Base-by-base conservation (phyloP, 2,113 vertebrate species). In the Noturus placidus region DNA sequence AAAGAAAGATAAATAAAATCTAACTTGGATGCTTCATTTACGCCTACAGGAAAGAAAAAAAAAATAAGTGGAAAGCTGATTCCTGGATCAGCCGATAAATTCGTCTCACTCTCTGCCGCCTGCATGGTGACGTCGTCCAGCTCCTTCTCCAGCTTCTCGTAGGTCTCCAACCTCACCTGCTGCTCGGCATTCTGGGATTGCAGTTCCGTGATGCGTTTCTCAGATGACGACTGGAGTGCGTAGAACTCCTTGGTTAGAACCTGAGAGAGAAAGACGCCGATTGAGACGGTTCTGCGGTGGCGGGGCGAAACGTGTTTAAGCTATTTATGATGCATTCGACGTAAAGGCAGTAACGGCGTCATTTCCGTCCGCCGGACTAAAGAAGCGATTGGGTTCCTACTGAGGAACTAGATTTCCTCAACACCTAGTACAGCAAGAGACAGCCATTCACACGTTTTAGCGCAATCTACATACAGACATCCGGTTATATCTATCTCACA, bases 191-290 rank as follows among this genome's bases (percentile, higher is more conserved):
- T 97, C 91, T 96, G 97, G 83, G 97, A 92, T 19, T 97, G 96
- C 89, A 99, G 96, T 93, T 98, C 97, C 19, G 93, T 94, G 92
- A 95, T 92, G 35, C 93, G 95, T 92, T 96, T 97, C 94, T 99
- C 98, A 88, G 97, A 97, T 82, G 96, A 95, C n/a, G 96, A 93
- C 93, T 99, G 98, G 85, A 99, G 97, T 89, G 95, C 94, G 59
- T 99, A 99, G 94, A 99, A 99, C 93, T 99, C 98, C 92, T 98
- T 98, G 25, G 97, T 99, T 93, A 99, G 95, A 90, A 99, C 96
- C 97, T 97, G 69, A 88, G 42, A 91, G 87, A 20, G 90, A 90
- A 46, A 46, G 38, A 38, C 1, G 20, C 1, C 7, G 54, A 59
- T 6, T 9, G 30, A 81, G 30, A 25, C n/a, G 22, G 50, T 17